Conservation (phyloP, 2,888 invertebrate genomes). For the Cheiracanthium punctorium region DNA sequence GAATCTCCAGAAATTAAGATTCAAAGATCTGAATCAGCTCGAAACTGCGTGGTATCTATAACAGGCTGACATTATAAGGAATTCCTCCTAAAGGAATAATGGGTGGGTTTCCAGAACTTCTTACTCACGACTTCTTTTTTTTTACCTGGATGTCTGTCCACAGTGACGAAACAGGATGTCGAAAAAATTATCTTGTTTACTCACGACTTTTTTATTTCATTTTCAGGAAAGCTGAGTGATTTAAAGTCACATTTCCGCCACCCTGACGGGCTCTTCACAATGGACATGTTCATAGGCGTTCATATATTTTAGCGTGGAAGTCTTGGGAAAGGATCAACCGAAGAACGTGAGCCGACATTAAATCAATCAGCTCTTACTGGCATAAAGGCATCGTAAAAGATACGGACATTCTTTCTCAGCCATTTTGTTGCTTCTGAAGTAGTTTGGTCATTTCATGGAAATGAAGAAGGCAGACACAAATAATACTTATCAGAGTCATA, state of each 20-base stretch:
- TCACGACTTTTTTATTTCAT: constrained; percentile 12
- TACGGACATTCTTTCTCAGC: neutral
- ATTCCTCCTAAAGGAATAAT: constrained; percentile 21
- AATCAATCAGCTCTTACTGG: neutral
- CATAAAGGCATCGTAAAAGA: neutral
- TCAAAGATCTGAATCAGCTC: too few species aligned
- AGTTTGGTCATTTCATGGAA: too few species aligned
- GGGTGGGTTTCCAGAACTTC: constrained; percentile 31
- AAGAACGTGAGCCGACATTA: neutral
- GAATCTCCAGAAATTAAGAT: too few species aligned
- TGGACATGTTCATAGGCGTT: neutral
- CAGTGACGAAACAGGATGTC: constrained; percentile 29
- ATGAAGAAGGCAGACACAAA: too few species aligned
- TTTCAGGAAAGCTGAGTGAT: constrained; percentile 37
- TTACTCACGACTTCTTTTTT: constrained; percentile 37
- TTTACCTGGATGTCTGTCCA: constrained; percentile 15
- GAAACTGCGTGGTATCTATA: too few species aligned
- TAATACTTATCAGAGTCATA: too few species aligned
- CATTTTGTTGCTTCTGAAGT: neutral
- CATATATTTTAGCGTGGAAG: neutral
- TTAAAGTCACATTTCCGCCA: constrained; percentile 56
- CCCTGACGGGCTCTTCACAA: neutral
- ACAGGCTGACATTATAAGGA: too few species aligned
- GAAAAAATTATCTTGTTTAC: constrained; percentile 49
- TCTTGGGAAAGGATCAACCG: constrained; percentile 3